Evolutionary conservation across 2,797 vertebrate species (phyloP).

Genomic region (Acomys russatus): DNA sequence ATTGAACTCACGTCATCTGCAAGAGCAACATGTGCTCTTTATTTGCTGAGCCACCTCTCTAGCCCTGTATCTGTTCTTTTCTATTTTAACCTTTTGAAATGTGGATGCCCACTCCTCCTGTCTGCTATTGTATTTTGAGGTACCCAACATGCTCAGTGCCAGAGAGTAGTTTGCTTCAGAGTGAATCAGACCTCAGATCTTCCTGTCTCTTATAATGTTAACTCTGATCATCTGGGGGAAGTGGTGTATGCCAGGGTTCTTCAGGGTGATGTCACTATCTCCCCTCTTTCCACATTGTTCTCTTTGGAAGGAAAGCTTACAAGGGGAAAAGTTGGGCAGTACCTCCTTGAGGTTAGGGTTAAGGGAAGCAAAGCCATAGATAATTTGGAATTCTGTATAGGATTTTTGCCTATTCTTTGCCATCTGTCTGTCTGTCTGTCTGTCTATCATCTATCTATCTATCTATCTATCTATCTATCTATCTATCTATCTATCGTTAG

Average conservation of each 20-base stretch:
- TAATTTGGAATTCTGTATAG: conserved; percentile 19
- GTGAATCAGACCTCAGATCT: not conserved
- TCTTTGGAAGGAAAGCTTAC: conserved; percentile 8
- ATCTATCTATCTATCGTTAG: too few relatives aligned
- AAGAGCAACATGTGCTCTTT: not conserved
- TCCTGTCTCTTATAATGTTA: not conserved
- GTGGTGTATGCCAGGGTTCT: not conserved
- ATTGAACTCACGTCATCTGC: not conserved
- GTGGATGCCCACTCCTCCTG: not conserved
- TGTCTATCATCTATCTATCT: too few relatives aligned
- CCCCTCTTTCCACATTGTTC: not conserved
- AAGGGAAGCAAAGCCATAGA: not conserved
- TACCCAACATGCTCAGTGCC: not conserved
- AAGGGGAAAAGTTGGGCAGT: not conserved
- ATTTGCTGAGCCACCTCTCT: not conserved
- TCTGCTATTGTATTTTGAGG: not conserved
- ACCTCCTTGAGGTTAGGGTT: not conserved
- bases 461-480: too few relatives aligned
- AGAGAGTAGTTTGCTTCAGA: not conserved
- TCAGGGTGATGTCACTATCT: not conserved
- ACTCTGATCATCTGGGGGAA: not conserved
- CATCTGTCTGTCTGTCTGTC: too few relatives aligned
- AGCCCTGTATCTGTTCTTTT: not conserved
- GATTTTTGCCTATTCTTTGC: not conserved
- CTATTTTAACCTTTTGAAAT: not conserved